Base-by-base conservation (phyloP, 2,797 vertebrate species). In the Notolabrus celidotus region DNA sequence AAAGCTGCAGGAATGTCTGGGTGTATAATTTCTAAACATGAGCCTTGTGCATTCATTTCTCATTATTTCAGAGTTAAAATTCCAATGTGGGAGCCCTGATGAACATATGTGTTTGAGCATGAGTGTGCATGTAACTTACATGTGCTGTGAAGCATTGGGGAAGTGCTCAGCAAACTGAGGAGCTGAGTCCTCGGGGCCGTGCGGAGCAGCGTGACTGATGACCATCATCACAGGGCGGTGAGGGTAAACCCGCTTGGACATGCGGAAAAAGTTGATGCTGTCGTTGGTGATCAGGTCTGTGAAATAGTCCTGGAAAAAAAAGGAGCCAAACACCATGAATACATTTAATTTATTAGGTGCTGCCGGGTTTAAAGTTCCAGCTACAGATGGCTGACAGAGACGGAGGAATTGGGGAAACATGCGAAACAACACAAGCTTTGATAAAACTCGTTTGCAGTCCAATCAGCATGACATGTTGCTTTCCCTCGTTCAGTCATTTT, bases 231-330 rank as follows among this genome's bases (percentile, higher is more conserved):
- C 96, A 0, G 98, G 98, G 41, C 97, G 92, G 85, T 98, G 97
- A 0, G 98, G 98, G 87, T 96, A 99, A 84, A 95, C 92, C 88
- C 94, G 97, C 92, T 99, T 99, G 36, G 98, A 99, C 19, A 92
- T 92, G 68, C 95, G 96, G 94, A 99, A 99, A 87, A 96, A 99
- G 90, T 92, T 96, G 88, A 97, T 94, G 80, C 98, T 99, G 93
- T 98, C 93, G 8, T 99, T 98, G 89, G 98, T 99, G 92, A 99
- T 98, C 84, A 99, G 92, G 86, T 99, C 97, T 0, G 97, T 99
- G 86, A 99, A 95, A 89, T 99, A 99, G 87, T 99, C 98, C 98
- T 97, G 71, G 56, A 65, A 69, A 71, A 11, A 70, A 54, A 36
- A 66, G 50, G n/a, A n/a, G n/a, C n/a, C 20, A 64, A 43, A 56